A percentile compares a stretch with the other conserved stretches of the same genome.
phyloP scores from a whole-genome alignment of 2,888 invertebrate genomes.

The Dermolepida albohirtum region DNA sequence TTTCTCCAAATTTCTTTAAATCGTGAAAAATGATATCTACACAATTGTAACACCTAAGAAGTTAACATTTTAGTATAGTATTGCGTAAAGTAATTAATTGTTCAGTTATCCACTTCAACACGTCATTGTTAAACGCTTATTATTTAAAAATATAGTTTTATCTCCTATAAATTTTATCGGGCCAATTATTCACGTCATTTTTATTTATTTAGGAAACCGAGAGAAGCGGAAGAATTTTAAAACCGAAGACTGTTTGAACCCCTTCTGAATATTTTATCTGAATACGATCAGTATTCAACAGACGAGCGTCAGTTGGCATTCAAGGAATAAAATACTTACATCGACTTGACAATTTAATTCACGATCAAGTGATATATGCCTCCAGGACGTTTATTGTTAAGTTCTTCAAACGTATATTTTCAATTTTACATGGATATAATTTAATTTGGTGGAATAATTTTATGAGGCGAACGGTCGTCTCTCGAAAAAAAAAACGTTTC shows the following conservation, averaged over 20 bases:
- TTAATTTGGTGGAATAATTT: slow-evolving; percentile 23
- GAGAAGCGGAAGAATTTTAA: background rate
- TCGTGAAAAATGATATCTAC: no score
- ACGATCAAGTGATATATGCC: slow-evolving; percentile 38
- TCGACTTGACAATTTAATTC: slow-evolving; percentile 44
- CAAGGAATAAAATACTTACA: slow-evolving; percentile 43
- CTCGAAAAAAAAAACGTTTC: background rate
- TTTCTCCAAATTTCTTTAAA: no score
- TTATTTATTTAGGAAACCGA: no score
- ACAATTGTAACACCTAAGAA: no score
- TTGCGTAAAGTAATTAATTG: no score
- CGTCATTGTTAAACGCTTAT: no score
- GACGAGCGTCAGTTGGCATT: slow-evolving; percentile 37
- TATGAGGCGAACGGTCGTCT: slow-evolving; percentile 8
- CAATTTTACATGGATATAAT: slow-evolving; percentile 34
- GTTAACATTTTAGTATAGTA: no score
- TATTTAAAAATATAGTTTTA: no score
- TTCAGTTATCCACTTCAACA: no score
- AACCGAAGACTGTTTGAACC: slow-evolving; percentile 34
- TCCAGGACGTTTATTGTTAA: slow-evolving; percentile 34
- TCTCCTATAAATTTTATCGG: no score
- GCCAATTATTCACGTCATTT: no score
- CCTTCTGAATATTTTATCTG: slow-evolving; percentile 42
- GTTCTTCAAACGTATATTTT: slow-evolving; percentile 25
- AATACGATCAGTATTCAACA: slow-evolving; percentile 41